phyloP scores from a whole-genome alignment of 2,888 invertebrate species.

The Cheilosia vernalis region DNA sequence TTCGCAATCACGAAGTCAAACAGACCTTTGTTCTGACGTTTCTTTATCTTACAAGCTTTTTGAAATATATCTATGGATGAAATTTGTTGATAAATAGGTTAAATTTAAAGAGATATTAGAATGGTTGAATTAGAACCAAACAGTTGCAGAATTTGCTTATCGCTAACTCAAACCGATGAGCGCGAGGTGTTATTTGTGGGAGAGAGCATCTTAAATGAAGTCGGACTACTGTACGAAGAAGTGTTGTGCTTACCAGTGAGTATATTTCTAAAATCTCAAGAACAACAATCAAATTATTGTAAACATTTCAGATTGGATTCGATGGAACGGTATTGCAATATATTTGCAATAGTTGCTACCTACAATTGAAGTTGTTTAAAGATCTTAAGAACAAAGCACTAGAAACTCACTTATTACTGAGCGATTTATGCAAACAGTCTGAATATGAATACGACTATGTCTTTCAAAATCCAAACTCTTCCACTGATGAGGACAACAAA shows the following conservation, averaged over 20 bases:
- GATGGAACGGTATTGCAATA: slow-evolving; percentile 74
- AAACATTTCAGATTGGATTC: slow-evolving; percentile 60
- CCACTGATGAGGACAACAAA: neutral
- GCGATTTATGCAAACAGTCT: neutral
- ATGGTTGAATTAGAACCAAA: slow-evolving; percentile 73
- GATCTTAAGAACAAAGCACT: slow-evolving; percentile 77
- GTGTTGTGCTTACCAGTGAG: slow-evolving; percentile 75
- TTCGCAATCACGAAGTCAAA: no score
- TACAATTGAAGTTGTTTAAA: slow-evolving; percentile 79
- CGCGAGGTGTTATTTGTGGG: slow-evolving; percentile 71
- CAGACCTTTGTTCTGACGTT: no score
- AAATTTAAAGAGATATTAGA: neutral
- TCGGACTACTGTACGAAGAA: slow-evolving; percentile 77
- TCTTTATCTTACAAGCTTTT: no score
- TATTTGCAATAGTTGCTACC: slow-evolving; percentile 78
- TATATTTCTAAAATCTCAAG: slow-evolving; percentile 1
- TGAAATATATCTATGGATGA: neutral
- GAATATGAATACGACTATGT: neutral
- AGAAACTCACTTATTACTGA: slow-evolving; percentile 64
- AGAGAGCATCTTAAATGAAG: slow-evolving; percentile 53
- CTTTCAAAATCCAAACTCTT: neutral
- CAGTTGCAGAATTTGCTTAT: slow-evolving; percentile 77
- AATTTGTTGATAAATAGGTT: neutral
- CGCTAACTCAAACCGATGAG: slow-evolving; percentile 75
- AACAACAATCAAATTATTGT: neutral